These are phyloP conservation scores for Gallinago stenura DNA, from an alignment of 2,797 vertebrate genomes.

Conservation along the genomic window DNA sequence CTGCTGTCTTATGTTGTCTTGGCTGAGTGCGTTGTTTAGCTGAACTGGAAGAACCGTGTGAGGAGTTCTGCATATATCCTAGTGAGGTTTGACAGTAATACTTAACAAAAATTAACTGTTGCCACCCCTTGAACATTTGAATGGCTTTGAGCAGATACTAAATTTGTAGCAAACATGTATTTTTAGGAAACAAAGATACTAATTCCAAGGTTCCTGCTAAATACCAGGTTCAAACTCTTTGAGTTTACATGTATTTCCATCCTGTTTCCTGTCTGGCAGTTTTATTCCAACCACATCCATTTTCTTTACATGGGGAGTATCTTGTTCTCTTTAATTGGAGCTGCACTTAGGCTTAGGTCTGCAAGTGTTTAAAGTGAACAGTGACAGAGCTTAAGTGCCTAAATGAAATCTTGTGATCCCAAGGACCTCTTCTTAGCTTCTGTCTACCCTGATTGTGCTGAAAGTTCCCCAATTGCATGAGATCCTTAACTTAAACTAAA, in stretches of 20 bases:
- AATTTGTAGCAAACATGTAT: background rate
- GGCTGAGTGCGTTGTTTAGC: background rate
- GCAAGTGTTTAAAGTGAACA: slow-evolving; percentile 41
- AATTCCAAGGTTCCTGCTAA: background rate
- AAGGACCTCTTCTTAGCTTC: slow-evolving; percentile 52
- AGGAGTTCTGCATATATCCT: background rate
- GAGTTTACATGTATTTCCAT: background rate
- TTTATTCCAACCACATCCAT: slow-evolving; percentile 22
- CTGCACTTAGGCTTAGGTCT: slow-evolving; percentile 38
- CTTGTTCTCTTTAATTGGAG: slow-evolving; percentile 44
- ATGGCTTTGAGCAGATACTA: background rate
- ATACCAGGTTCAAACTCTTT: background rate
- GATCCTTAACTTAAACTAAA: slow-evolving; percentile 32
- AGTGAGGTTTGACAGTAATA: background rate
- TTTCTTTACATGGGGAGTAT: slow-evolving; percentile 27
- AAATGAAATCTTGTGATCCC: slow-evolving; percentile 60
- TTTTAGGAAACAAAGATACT: background rate
- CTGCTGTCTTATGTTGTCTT: background rate
- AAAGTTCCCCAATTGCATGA: slow-evolving; percentile 23
- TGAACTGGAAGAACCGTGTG: background rate
- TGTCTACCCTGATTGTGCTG: slow-evolving; percentile 45
- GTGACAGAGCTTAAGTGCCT: slow-evolving; percentile 44
- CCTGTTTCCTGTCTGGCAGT: background rate
- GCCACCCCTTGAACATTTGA: background rate
- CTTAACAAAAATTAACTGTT: slow-evolving; percentile 9